Conservation (phyloP, 1,140 invertebrate genomes). For the Scaptomyza montana region DNA sequence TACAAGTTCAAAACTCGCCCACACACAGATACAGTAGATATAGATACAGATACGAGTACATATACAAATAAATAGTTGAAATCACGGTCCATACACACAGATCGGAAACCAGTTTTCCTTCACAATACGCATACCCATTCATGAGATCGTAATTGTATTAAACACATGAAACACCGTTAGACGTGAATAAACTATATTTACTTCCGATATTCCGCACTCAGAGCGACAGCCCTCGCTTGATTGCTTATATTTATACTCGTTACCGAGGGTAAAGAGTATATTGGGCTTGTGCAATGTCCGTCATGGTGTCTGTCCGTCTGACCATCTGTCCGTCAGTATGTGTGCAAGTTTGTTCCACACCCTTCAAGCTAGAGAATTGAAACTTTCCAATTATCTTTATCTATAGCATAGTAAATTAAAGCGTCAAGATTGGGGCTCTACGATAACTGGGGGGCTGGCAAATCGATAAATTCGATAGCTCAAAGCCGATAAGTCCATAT, state of each 20-base stretch:
- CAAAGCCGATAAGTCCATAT: no score
- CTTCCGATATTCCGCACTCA: slow-evolving; percentile 56
- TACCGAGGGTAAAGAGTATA: no score
- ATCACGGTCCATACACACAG: slow-evolving; percentile 6
- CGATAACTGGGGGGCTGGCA: no score
- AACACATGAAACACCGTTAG: slow-evolving; percentile 67
- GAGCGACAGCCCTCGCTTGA: slow-evolving; percentile 22
- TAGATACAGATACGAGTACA: slow-evolving; percentile 10
- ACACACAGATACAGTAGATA: slow-evolving; percentile 21
- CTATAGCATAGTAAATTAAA: no score
- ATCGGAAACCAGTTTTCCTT: slow-evolving; percentile 69
- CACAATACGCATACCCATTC: slow-evolving; percentile 42
- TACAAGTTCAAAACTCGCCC: slow-evolving; percentile 65
- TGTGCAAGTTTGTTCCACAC: no score
- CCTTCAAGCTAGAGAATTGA: no score
- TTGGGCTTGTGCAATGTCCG: no score
- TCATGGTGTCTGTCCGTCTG: no score
- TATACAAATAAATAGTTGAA: background rate
- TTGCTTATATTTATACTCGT: slow-evolving; percentile 13
- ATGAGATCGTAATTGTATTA: slow-evolving; percentile 19
- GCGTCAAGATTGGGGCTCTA: no score
- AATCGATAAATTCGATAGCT: no score
- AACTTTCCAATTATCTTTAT: no score
- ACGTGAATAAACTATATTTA: slow-evolving; percentile 52
- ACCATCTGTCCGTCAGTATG: no score